These are phyloP conservation scores for Festucalex cinctus DNA, from an alignment of 2,113 vertebrate genomes.

Conservation along the genomic window DNA sequence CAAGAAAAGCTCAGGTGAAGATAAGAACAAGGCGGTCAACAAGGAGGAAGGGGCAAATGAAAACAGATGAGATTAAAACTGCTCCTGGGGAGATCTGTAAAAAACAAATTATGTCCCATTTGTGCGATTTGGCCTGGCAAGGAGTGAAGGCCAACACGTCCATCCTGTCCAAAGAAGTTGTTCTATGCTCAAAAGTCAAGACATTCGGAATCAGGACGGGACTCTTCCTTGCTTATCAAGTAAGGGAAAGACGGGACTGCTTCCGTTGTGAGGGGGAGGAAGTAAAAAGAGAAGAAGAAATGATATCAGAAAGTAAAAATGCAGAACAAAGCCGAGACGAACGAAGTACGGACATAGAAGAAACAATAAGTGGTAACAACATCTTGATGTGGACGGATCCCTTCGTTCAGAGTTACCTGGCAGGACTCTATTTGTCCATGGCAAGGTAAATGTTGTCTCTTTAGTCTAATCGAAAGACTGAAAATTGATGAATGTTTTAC, in stretches of 20 bases:
- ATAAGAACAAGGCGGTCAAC: slow-evolving; percentile 8
- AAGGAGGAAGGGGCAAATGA: neutral
- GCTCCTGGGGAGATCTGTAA: neutral
- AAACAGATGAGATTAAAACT: neutral
- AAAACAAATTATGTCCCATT: slow-evolving; percentile 43
- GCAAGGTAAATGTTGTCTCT: slow-evolving; percentile 59
- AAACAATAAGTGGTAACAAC: neutral
- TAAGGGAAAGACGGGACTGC: slow-evolving; percentile 11
- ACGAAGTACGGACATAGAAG: neutral
- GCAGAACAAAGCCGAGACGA: neutral
- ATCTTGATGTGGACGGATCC: slow-evolving; percentile 73
- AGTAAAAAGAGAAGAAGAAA: slow-evolving; percentile 3
- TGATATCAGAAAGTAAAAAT: slow-evolving; percentile 11
- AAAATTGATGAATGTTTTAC: neutral
- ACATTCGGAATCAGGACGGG: slow-evolving; percentile 70
- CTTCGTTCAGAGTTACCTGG: slow-evolving; percentile 81
- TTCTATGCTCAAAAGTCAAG: slow-evolving; percentile 51
- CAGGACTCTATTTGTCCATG: slow-evolving; percentile 74
- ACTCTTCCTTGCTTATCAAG: slow-evolving; percentile 50
- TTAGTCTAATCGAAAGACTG: neutral
- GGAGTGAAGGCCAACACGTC: slow-evolving; percentile 72
- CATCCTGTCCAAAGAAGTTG: slow-evolving; percentile 33
- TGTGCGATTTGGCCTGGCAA: slow-evolving; percentile 81
- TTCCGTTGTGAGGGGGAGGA: neutral
- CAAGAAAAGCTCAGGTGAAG: neutral